A percentile compares a stretch with the other conserved stretches of the same genome.
phyloP scores from a whole-genome alignment of 2,888 invertebrate species.

The Cerastoderma edule region DNA sequence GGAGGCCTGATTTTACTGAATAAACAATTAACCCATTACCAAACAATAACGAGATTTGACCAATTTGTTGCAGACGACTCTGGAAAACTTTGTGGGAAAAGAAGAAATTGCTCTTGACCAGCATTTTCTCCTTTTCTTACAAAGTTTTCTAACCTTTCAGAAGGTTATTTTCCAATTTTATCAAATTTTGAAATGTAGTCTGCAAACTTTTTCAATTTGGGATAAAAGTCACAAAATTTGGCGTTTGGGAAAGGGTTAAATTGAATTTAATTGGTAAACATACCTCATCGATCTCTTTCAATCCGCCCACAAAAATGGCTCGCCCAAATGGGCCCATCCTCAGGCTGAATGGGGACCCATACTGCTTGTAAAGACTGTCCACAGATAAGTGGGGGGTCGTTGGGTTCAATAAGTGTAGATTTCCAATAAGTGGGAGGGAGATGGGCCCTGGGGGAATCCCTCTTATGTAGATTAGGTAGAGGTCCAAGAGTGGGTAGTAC shows the following conservation, averaged over 20 bases:
- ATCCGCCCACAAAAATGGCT: constrained; percentile 47
- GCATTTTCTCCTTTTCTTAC: constrained; percentile 1
- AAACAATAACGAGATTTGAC: no score
- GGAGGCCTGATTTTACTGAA: no score
- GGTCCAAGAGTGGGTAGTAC: constrained; percentile 51
- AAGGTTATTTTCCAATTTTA: background rate
- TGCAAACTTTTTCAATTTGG: background rate
- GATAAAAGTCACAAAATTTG: no score
- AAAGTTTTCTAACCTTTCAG: background rate
- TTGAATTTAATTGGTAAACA: no score
- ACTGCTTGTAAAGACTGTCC: constrained; percentile 45
- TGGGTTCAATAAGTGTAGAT: constrained; percentile 43
- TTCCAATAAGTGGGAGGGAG: constrained; percentile 64
- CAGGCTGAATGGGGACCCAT: constrained; percentile 60
- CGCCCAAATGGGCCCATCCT: constrained; percentile 53
- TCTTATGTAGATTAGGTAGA: constrained; percentile 49
- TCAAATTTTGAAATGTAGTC: background rate
- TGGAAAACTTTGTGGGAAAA: no score
- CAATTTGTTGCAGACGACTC: no score
- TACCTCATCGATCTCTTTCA: constrained; percentile 47
- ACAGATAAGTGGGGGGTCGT: constrained; percentile 46
- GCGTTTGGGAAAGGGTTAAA: no score
- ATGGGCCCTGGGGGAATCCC: constrained; percentile 65
- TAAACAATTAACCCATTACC: no score
- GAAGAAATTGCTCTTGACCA: constrained; percentile 4